Evolutionary conservation across 1,140 invertebrate genomes (phyloP), one percentile per base, ranked within the genome.

Genomic region (Caenorhabditis brenneri): DNA sequence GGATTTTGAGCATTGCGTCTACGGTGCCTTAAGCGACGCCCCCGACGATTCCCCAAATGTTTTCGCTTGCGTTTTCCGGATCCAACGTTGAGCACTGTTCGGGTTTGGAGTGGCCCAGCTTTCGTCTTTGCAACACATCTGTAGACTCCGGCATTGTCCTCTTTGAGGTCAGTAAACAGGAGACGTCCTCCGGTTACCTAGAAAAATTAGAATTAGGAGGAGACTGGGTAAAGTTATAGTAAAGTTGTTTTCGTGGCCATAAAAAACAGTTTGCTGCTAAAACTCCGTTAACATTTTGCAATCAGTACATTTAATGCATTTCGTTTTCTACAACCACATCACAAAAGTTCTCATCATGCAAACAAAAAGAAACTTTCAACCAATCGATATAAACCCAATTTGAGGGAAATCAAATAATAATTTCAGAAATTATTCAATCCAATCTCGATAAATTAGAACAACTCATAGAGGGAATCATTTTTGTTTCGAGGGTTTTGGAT

Each of bases 1-100:
- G 48, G 53, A 24, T 15, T 24, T 36, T 29, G 33, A 9, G 80
- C 49, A 24, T 82, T 60, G 46, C 87, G 79, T 53, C 87, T 83
- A 74, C 84, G 82, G 31, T 83, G 81, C 46, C 86, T 60, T 39
- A 49, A 46, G 55, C 79, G 39, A 79, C 87, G 78, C 10, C 80
- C 79, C 51, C 84, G 46, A 55, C 84, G 79, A 78, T 79, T 39
- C 22, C 80, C 49, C 46, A 46, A 16, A 78, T 89, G 81, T 81
- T 89, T 89, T 83, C 88, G 89, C 86, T 90, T 89, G 87, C 88
- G 89, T 90, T 89, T 89, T 82, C 83, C 84, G 16, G 84, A 31
- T 22, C 89, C 89, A 22, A 91, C 87, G 55, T 87, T 90, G 53
- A 91, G 84, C 15, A 88, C 79, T 10, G 89, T 85, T 12, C 78